Base-by-base conservation (phyloP, 2,113 vertebrate species). In the Variabilichromis moorii region DNA sequence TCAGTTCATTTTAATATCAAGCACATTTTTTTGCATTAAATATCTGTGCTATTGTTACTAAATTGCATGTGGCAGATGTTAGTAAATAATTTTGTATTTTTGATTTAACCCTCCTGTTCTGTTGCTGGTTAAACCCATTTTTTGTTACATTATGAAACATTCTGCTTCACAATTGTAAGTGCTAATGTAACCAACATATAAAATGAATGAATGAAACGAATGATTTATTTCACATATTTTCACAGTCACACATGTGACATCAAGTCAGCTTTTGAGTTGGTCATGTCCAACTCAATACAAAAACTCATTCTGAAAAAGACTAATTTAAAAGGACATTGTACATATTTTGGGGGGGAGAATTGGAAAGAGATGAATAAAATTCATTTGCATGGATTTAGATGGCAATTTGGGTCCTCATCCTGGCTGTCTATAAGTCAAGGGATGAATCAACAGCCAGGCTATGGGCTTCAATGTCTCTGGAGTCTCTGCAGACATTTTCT, bases 231-330 rank as follows among this genome's bases (percentile, higher is more conserved):
- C 4, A 51, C 1, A 51, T 51, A 51, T 51, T 51, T 51, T 51
- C 4, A 50, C 47, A 51, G 50, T 51, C 50, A 51, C 50, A 51
- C 50, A 51, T 51, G 17, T 51, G 50, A 9, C 9, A n/a, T 53
- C 50, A 53, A 53, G 50, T 53, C 50, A 53, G 19, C 19, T 53
- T 6, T n/a, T 0, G 19, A 53, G 50, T n/a, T 53, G 50, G 50
- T 53, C 50, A n/a, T 53, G 19, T n/a, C 50, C 19, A 53, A 53
- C 50, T n/a, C 50, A 53, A 53, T 53, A 10, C 19, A 53, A n/a
- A 53, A 53, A 53, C 9, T 53, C 0, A 53, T 53, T 53, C 1
- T 1, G 0, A 53, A 53, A 53, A n/a, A 53, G 50, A 53, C 50
- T 53, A 0, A 53, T 53, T n/a, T n/a, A 53, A 10, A 53, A 53